phyloP scores from a whole-genome alignment of 2,113 vertebrate genomes.

The Leptosomus discolor region DNA sequence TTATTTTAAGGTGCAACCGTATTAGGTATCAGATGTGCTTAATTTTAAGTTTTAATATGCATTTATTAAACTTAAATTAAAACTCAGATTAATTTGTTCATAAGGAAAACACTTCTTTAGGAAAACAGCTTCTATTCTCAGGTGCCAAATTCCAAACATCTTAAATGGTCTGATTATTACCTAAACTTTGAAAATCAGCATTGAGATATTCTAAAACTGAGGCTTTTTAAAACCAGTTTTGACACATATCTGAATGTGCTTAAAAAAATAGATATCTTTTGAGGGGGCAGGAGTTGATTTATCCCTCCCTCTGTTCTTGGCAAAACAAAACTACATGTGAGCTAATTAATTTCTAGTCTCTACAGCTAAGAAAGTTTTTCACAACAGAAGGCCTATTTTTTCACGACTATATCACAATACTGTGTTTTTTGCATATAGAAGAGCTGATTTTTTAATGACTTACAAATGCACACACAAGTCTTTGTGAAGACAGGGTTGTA shows the following conservation, averaged over 20 bases:
- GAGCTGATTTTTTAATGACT: background rate
- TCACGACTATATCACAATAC: background rate
- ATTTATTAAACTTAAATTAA: background rate
- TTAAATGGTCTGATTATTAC: background rate
- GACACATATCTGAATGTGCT: background rate
- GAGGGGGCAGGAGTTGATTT: background rate
- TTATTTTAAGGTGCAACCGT: background rate
- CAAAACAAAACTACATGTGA: background rate
- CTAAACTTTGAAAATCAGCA: background rate
- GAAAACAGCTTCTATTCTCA: background rate
- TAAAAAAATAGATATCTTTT: background rate
- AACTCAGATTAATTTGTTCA: background rate
- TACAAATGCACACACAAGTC: background rate
- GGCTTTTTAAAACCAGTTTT: background rate
- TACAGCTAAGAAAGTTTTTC: background rate
- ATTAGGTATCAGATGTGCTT: background rate
- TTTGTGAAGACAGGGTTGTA: background rate
- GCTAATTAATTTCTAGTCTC: background rate
- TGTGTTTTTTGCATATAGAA: background rate
- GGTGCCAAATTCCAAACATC: background rate
- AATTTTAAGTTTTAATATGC: background rate
- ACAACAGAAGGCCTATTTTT: background rate
- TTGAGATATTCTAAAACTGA: background rate
- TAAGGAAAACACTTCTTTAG: background rate
- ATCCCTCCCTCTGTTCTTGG: background rate